These are phyloP conservation scores for Coleophora deauratella DNA, from an alignment of 2,888 invertebrate species.

Conservation along the genomic window DNA sequence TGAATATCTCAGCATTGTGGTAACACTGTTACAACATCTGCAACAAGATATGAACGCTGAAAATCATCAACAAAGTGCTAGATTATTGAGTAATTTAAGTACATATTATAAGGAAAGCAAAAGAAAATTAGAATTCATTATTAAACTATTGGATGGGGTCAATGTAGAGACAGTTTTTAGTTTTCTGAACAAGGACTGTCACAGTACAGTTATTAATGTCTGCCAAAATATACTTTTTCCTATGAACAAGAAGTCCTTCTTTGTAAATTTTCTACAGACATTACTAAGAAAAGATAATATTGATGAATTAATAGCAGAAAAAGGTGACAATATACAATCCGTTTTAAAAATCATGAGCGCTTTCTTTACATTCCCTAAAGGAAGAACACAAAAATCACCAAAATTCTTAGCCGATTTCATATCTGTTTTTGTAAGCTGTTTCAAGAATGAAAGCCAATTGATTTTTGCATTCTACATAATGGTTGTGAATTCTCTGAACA, in stretches of 20 bases:
- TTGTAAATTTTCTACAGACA: slow-evolving; percentile 47
- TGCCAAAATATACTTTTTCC: slow-evolving; percentile 54
- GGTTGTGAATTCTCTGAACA: slow-evolving; percentile 38
- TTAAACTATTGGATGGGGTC: slow-evolving; percentile 44
- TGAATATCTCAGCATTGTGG: slow-evolving; percentile 40
- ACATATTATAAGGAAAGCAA: slow-evolving; percentile 54
- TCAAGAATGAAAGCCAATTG: slow-evolving; percentile 46
- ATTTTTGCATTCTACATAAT: slow-evolving; percentile 60
- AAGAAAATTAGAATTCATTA: slow-evolving; percentile 54
- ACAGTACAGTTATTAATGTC: slow-evolving; percentile 32
- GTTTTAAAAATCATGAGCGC: slow-evolving; percentile 58
- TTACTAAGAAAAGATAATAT: slow-evolving; percentile 53
- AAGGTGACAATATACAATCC: slow-evolving; percentile 59
- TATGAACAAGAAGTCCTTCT: slow-evolving; percentile 44
- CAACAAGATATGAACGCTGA: slow-evolving; percentile 20
- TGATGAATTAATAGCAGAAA: slow-evolving; percentile 48
- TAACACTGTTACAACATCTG: slow-evolving; percentile 41
- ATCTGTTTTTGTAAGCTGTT: slow-evolving; percentile 51
- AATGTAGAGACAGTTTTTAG: slow-evolving; percentile 51
- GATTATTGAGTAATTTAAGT: slow-evolving; percentile 36
- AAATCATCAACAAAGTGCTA: slow-evolving; percentile 24
- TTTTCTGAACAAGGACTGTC: slow-evolving; percentile 40
- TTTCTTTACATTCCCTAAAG: slow-evolving; percentile 49
- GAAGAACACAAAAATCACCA: slow-evolving; percentile 30
- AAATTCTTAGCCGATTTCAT: slow-evolving; percentile 51